Evolutionary conservation across 53 echinoderm and acorn worm genomes (phyloP), one percentile per base, ranked within the genome.

Genomic region (Hippasteria phrygiana): DNA sequence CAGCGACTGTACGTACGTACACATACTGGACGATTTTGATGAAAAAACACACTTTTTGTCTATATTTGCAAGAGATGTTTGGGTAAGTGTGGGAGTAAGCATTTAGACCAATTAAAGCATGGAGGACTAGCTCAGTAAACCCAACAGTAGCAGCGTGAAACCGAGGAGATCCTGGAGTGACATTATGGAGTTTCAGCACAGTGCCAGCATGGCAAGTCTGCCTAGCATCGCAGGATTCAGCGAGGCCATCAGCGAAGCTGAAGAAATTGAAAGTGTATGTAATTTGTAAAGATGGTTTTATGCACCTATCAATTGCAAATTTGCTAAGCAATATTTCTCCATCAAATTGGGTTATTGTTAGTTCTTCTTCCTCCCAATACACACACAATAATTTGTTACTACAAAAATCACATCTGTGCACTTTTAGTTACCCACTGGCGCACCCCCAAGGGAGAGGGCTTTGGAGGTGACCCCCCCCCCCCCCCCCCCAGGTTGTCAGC

Each of bases 221-320:
- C 92, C 93, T 17, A 97, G 98, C 74, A 87, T 97, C 20, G 94
- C 95, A 46, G 98, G 96, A 40, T 92, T 94, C 84, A 96, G 96
- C 77, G 98, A 97, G 46, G 93, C 98, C 4, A 95, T 97, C 64
- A 97, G 98, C 84, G 98, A 97, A 88, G 92, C 94, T 54, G 98
- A 97, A 88, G 95, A 97, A 83, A 95, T 94, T 27, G 93, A 97
- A 91, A 97, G 98, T 91, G 98, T 97, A 91, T 94, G 98, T 89
- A 32, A 35, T 7, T 67, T 3, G 0, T 2, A 18, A 18, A 33
- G n/a, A 26, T 62, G 65, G 26, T 34, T 65, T 8, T 7, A 56
- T 29, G 77, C 10, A 38, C 36, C 35, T 73, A n/a, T n/a, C n/a
- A n/a, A 41, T n/a, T 36, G 43, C 41, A 20, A 27, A 27, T 8